A percentile compares a stretch with the other conserved stretches of the same genome.
phyloP scores from a whole-genome alignment of 2,113 vertebrate species.

The Sciurus niger region DNA sequence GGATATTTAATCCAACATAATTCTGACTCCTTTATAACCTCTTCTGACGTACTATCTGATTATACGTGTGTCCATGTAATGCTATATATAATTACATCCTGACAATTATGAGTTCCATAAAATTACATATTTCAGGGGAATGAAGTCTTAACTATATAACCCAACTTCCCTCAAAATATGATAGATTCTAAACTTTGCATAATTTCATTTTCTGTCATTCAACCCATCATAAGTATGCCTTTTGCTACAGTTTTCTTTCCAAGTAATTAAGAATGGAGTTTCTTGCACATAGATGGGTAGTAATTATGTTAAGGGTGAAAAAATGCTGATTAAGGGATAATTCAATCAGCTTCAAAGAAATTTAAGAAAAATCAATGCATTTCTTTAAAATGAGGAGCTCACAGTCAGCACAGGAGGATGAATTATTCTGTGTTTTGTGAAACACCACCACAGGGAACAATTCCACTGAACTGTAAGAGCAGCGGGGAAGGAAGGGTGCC shows the following conservation, averaged over 20 bases:
- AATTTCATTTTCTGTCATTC: constrained; percentile 29
- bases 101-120: not conserved
- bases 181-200: not conserved
- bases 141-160: not conserved
- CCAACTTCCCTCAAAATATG: not conserved
- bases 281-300: not conserved
- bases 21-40: not conserved
- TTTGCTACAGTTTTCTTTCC: not conserved
- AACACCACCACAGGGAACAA: not conserved
- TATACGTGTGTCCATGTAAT: not conserved
- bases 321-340: not conserved
- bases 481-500: not conserved
- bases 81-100: not conserved
- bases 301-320: not conserved
- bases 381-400: not conserved
- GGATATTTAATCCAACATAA: not conserved
- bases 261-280: constrained; percentile 18
- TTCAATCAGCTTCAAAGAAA: constrained; percentile 25
- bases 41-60: not conserved
- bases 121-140: not conserved
- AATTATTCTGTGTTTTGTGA: not conserved
- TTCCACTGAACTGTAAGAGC: not conserved
- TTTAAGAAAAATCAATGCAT: constrained; percentile 20
- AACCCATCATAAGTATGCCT: not conserved
- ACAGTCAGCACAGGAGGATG: not conserved